Conservation (phyloP, 2,888 invertebrate species). For the Crossocerus cetratus region DNA sequence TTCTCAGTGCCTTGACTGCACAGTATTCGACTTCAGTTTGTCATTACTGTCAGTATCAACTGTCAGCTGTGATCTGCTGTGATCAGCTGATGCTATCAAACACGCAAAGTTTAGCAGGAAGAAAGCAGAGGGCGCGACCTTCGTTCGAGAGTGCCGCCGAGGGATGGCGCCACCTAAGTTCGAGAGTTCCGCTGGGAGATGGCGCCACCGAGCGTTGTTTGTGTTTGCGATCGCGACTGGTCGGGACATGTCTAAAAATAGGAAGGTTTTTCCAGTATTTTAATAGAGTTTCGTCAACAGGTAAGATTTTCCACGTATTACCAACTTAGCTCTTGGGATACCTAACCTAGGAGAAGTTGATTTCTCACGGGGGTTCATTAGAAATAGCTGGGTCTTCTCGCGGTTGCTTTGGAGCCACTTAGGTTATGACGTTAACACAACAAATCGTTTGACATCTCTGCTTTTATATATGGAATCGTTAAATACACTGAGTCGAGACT, state of each 20-base stretch:
- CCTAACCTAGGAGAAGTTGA: background rate
- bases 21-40: no score
- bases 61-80: no score
- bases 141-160: no score
- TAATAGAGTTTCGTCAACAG: constrained; percentile 5
- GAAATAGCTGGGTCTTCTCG: no score
- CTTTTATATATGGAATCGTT: background rate
- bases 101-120: no score
- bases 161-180: no score
- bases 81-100: no score
- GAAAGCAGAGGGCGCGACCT: no score
- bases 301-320: background rate
- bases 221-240: background rate
- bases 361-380: background rate
- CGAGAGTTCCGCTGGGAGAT: no score
- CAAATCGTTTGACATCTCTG: background rate
- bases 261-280: background rate
- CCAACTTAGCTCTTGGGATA: background rate
- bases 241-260: constrained; percentile 9
- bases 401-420: background rate
- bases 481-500: no score
- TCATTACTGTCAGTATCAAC: no score
- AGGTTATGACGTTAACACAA: background rate
- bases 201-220: background rate
- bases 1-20: no score